A percentile compares a stretch with the other conserved stretches of the same genome.
Conservation (phyloP, 2,797 vertebrate genomes). For the Adelosebastes latens region DNA sequence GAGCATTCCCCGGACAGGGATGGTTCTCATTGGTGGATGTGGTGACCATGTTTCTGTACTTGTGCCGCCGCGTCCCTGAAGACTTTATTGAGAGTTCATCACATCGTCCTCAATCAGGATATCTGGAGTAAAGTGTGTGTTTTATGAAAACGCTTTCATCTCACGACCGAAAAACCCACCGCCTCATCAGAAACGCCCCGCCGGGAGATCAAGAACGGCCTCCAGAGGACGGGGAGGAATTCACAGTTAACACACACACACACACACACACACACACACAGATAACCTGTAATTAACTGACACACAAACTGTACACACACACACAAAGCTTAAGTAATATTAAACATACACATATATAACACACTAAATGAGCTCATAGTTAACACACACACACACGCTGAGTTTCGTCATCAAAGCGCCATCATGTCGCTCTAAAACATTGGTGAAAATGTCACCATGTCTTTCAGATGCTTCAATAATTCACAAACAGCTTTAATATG, state of each 20-base stretch:
- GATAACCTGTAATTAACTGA: background rate
- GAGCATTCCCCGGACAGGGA: accelerated
- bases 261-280: too few relatives aligned
- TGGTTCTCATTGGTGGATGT: background rate
- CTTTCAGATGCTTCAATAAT: constrained; percentile 84
- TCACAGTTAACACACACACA: background rate
- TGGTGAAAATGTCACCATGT: constrained; percentile 56
- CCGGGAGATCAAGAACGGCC: background rate
- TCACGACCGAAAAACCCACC: background rate
- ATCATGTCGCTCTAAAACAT: constrained; percentile 48
- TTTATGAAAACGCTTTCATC: constrained; percentile 24
- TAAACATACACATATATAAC: background rate
- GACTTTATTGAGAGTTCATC: background rate
- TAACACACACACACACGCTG: background rate
- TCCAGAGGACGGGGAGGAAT: background rate
- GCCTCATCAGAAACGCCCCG: constrained; percentile 2
- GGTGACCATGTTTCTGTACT: background rate
- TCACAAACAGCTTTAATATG: constrained; percentile 61
- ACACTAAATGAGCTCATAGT: background rate
- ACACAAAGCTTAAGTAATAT: background rate
- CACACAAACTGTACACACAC: background rate
- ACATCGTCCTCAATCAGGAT: background rate
- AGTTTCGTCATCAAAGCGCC: constrained; percentile 66
- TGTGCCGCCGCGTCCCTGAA: background rate
- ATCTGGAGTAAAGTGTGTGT: background rate